phyloP scores from a whole-genome alignment of 2,888 invertebrate species.

The Idaea biselata region DNA sequence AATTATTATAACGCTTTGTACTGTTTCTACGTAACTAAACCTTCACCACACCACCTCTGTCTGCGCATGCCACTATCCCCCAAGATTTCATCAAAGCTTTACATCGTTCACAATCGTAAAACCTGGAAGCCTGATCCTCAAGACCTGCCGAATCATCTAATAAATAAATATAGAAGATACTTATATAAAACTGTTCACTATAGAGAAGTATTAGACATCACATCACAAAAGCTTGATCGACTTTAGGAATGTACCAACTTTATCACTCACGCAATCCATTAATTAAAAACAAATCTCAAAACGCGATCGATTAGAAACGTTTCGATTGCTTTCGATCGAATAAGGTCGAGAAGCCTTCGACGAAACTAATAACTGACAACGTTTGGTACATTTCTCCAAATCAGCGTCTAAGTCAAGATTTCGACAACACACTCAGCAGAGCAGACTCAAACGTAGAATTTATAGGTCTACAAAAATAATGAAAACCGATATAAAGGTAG shows the following conservation, averaged over 20 bases:
- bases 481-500: constrained; percentile 64
- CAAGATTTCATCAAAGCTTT: constrained; percentile 27
- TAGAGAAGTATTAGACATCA: constrained; percentile 58
- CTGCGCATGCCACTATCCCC: constrained; percentile 68
- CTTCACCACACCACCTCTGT: constrained; percentile 62
- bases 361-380: constrained; percentile 9
- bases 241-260: constrained; percentile 69
- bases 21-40: constrained; percentile 60
- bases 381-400: constrained; percentile 68
- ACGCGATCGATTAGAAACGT: background rate
- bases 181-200: constrained; percentile 26
- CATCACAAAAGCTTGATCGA: constrained; percentile 76
- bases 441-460: constrained; percentile 74
- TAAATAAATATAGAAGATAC: constrained; percentile 20
- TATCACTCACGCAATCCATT: background rate
- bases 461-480: constrained; percentile 73
- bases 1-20: constrained; percentile 51
- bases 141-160: constrained; percentile 25
- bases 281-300: background rate
- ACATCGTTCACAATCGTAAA: constrained; percentile 24
- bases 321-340: background rate
- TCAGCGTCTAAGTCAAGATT: constrained; percentile 72
- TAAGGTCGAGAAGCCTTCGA: background rate
- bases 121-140: constrained; percentile 48
- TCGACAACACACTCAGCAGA: constrained; percentile 79